Percentiles rank a stretch among this genome's conserved stretches.
Conservation (phyloP, 2,797 vertebrate species). For the Sphenodon punctatus region DNA sequence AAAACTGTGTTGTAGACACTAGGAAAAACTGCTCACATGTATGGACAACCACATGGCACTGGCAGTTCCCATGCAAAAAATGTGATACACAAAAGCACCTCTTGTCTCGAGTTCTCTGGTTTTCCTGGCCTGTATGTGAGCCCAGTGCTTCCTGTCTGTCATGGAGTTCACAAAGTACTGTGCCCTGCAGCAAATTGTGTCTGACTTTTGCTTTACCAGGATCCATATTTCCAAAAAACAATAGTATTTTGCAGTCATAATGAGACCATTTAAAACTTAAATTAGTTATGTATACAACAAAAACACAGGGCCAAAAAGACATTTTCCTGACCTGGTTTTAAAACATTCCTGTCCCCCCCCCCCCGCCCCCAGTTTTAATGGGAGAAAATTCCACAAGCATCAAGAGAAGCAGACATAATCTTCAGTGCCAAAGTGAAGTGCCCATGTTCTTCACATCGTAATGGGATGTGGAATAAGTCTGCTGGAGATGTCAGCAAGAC, state of each 20-base stretch:
- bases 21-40: too few relatives aligned
- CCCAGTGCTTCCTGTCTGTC: too few relatives aligned
- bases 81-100: too few relatives aligned
- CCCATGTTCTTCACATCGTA: constrained; percentile 51
- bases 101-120: too few relatives aligned
- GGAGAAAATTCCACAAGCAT: constrained; percentile 23
- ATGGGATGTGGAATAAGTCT: constrained; percentile 35
- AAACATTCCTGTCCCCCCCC: constrained; percentile 7
- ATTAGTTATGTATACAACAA: not conserved
- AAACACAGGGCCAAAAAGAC: not conserved
- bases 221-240: not conserved
- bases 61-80: too few relatives aligned
- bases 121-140: too few relatives aligned
- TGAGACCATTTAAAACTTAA: not conserved
- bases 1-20: too few relatives aligned
- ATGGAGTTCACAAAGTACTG: too few relatives aligned
- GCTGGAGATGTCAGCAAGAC: constrained; percentile 53
- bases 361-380: not conserved
- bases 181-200: too few relatives aligned
- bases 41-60: too few relatives aligned
- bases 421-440: constrained; percentile 21
- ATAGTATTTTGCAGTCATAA: not conserved
- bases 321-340: constrained; percentile 5
- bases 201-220: too few relatives aligned
- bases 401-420: constrained; percentile 18